These are phyloP conservation scores for Siphlonurus alternatus DNA, from an alignment of 2,888 invertebrate genomes.

Conservation along the genomic window DNA sequence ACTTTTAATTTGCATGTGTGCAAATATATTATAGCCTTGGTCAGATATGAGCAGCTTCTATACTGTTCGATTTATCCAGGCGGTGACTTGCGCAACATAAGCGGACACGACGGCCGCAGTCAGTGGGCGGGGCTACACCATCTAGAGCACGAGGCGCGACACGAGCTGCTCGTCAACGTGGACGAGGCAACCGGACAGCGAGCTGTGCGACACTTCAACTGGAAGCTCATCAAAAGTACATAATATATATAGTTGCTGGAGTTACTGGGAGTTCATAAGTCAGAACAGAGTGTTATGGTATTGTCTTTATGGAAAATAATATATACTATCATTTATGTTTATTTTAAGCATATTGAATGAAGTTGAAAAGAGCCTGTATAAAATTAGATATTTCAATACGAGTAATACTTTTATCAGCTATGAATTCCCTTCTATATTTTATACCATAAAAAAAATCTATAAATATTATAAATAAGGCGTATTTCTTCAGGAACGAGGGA, in stretches of 20 bases:
- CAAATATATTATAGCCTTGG: no score
- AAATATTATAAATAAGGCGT: no score
- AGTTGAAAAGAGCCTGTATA: background rate
- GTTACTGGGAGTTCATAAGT: no score
- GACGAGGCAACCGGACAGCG: background rate
- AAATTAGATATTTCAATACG: background rate
- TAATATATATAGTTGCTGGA: no score
- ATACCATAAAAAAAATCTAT: background rate
- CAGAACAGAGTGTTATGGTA: no score
- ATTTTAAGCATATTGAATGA: background rate
- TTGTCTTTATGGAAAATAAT: no score
- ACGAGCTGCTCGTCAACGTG: background rate
- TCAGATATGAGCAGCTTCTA: no score
- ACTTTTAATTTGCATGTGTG: no score
- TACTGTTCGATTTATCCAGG: no score
- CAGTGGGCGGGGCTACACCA: slow-evolving; percentile 16
- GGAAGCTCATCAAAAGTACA: background rate
- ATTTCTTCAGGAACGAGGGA: background rate
- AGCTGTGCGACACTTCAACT: no score
- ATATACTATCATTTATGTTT: no score
- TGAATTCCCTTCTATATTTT: no score
- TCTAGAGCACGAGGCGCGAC: background rate
- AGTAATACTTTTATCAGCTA: background rate
- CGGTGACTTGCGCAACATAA: background rate
- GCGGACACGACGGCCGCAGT: background rate